Conservation (phyloP, 2,888 invertebrate genomes). For the Drosophila nigritarsus region DNA sequence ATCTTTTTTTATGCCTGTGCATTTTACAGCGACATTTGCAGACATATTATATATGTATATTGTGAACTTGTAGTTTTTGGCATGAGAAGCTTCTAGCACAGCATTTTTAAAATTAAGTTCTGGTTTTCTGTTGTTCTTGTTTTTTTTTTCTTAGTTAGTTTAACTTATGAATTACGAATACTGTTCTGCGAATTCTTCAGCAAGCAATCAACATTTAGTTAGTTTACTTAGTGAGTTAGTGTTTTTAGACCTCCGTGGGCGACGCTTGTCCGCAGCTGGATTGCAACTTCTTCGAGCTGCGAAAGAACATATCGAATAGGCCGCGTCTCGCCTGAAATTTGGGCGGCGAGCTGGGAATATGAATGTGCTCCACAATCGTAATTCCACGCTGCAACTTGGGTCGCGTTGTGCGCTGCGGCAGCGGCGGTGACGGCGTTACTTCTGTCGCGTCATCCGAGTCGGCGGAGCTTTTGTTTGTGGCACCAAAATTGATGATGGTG, state of each 20-base stretch:
- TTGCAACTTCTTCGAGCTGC: constrained; percentile 83
- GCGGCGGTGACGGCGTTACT: constrained; percentile 47
- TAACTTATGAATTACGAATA: constrained; percentile 71
- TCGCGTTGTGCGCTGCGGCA: constrained; percentile 41
- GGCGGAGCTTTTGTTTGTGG: constrained; percentile 46
- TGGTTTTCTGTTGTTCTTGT: constrained; percentile 9
- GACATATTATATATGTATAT: constrained; percentile 8
- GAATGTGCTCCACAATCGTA: constrained; percentile 80
- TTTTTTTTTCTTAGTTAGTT: constrained; percentile 46
- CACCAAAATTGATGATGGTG: constrained; percentile 78
- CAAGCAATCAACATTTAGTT: constrained; percentile 60
- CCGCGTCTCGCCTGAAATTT: constrained; percentile 69
- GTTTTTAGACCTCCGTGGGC: constrained; percentile 82
- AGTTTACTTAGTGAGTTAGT: constrained; percentile 33
- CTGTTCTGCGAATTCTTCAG: constrained; percentile 81
- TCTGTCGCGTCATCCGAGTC: constrained; percentile 59
- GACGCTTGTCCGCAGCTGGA: constrained; percentile 77
- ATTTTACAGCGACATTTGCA: constrained; percentile 43
- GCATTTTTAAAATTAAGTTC: constrained; percentile 35
- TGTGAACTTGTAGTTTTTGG: constrained; percentile 58
- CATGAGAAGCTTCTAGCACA: constrained; percentile 80
- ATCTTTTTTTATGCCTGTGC: constrained; percentile 17
- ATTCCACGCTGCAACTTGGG: constrained; percentile 80
- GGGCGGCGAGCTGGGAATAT: constrained; percentile 66
- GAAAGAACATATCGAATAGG: constrained; percentile 84